Base-by-base conservation (phyloP, 2,888 invertebrate species). In the Apeira syringaria region DNA sequence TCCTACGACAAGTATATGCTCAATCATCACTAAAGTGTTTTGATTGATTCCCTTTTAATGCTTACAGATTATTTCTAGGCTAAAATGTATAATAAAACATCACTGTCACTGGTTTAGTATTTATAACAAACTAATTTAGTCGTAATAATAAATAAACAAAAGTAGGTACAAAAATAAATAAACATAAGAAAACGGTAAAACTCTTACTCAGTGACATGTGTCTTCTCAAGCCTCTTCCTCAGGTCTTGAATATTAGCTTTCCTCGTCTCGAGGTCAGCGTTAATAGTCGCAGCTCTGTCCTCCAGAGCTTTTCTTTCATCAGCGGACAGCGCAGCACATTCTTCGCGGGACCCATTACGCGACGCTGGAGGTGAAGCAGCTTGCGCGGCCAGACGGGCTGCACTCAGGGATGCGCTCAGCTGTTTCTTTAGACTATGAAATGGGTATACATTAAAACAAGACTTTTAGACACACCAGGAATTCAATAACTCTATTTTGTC, bases 171-270 rank as follows among this genome's bases (percentile, higher is more conserved):
- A 7, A 15, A 15, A 15, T 15, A 15, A 15, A 3, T 15, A 15
- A 15, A 15, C 4, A 15, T 3, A 15, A 15, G 2, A 15, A 15
- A 15, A 15, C 15, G 15, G 4, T 15, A 15, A 3, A 15, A 15
- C 95, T 94, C 81, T 20, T 20, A 97, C 97, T 97, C 97, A 15
- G 96, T 96, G 29, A 96, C 96, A 68, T 97, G 96, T 6, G 97
- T 92, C 61, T 95, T 93, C 61, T 97, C 96, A 11, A 97, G 89
- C 0, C 96, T 93, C 53, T 94, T 91, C 71, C 96, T 94, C 18
- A 97, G 90, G 65, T 96, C 96, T 71, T 95, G 95, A 64, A 97
- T 96, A 50, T 95, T 94, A 53, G 93, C 91, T 58, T 94, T 91
- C 66, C 96, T 94, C 53, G 94, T 92, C 52, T 97, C 96, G 42